Evolutionary conservation across 1,140 invertebrate species (phyloP), one percentile per base, ranked within the genome.

Genomic region (Lepidurus arcticus): DNA sequence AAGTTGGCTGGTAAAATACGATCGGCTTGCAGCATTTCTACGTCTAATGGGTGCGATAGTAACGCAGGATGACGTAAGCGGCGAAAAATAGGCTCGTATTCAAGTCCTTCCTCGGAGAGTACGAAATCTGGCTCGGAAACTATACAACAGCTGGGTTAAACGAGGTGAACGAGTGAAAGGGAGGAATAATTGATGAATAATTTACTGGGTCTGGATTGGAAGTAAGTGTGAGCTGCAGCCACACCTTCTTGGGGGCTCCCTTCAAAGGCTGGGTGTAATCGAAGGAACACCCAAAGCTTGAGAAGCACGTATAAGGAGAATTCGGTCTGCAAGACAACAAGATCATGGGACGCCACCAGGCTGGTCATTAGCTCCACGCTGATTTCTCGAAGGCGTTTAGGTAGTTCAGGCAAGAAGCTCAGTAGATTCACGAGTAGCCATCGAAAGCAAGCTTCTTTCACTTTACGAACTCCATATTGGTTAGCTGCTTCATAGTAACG

Each of bases 241-340:
- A 83, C 78, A 43, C 83, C 80, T 76, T 85, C 79, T 53, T 83
- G 81, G 43, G 79, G 77, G 77, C 79, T 81, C 42, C 85, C 85
- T 74, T 81, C 80, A 83, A 84, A 86, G 4, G 79, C 79, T 21
- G 84, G 83, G 80, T 87, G 84, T 78, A 86, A 77, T 78, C 85
- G 84, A 21, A 90, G 79, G 79, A 88, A 90, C 79, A 90, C 85
- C 91, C 92, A 93, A 43, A 88, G 87, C 75, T 91, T 89, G 16
- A 94, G 83, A 83, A 93, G 85, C 78, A 90, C 89, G 81, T 94
- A 94, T 44, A 94, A 84, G 53, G 92, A 92, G 83, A 92, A 93
- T 85, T 94, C 93, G 5, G 92, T 93, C 84, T 94, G 92, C 85
- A 93, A 90, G 1, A 92, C 91, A 82, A 91, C 90, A 47, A 94